Evolutionary conservation across 2,888 invertebrate genomes (phyloP).

Genomic region (Volucella inflata): DNA sequence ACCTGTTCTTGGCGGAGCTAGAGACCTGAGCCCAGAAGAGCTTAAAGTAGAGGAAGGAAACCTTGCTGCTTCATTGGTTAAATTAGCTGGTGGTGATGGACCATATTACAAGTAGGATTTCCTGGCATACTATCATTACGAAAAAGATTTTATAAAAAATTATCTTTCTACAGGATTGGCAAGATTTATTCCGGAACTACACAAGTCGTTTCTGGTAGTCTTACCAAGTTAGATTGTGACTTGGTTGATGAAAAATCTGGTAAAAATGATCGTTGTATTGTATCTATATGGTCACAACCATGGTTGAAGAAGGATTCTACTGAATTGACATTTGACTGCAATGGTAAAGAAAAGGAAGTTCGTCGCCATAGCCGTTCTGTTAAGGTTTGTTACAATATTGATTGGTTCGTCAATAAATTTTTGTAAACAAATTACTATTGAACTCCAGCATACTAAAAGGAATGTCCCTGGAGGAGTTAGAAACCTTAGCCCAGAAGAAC

Average conservation of each 20-base stretch:
- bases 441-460: not conserved
- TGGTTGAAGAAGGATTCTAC: slow-evolving; percentile 84
- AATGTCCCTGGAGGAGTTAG: slow-evolving; percentile 1
- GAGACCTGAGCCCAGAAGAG: slow-evolving; percentile 54
- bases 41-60: slow-evolving; percentile 77
- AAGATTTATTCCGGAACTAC: slow-evolving; percentile 83
- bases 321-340: slow-evolving; percentile 83
- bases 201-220: slow-evolving; percentile 85
- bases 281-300: slow-evolving; percentile 85
- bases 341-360: slow-evolving; percentile 78
- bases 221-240: slow-evolving; percentile 86
- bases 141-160: not conserved
- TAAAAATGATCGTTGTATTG: slow-evolving; percentile 77
- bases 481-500: slow-evolving; percentile 29
- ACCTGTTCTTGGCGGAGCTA: slow-evolving; percentile 44
- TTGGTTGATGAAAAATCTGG: slow-evolving; percentile 85
- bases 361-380: slow-evolving; percentile 81
- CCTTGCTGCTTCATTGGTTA: slow-evolving; percentile 78
- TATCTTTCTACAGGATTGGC: slow-evolving; percentile 77
- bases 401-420: not conserved
- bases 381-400: slow-evolving; percentile 67
- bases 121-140: not conserved
- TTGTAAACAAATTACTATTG: too few species aligned
- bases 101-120: slow-evolving; percentile 79
- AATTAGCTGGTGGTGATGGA: slow-evolving; percentile 80